Conservation (phyloP, 2,888 invertebrate species). For the Heliconius sara region DNA sequence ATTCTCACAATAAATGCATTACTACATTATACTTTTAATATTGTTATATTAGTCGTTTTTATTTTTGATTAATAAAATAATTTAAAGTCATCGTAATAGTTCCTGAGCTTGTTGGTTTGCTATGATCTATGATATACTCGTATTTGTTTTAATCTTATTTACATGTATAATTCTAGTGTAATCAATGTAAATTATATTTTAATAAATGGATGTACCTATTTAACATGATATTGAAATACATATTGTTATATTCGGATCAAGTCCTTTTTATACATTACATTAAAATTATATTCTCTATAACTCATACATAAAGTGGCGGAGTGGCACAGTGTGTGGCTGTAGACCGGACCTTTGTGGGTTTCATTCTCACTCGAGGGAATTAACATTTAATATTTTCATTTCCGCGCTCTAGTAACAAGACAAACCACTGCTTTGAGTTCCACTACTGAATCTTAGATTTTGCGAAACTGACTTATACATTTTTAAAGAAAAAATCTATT, state of each 20-base stretch:
- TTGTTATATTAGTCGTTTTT: not conserved
- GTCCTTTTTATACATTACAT: not conserved
- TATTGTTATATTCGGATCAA: not conserved
- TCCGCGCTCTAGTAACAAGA: too few species aligned
- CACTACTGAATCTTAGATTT: too few species aligned
- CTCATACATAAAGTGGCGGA: too few species aligned
- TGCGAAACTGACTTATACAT: too few species aligned
- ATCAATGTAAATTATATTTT: not conserved
- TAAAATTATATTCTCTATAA: not conserved
- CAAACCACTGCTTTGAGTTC: too few species aligned
- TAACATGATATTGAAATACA: not conserved
- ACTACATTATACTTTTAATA: not conserved
- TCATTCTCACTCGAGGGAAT: too few species aligned
- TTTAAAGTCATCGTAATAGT: not conserved
- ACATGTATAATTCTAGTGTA: not conserved
- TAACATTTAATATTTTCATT: too few species aligned
- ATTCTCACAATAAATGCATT: not conserved
- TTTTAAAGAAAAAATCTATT: too few species aligned
- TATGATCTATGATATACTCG: not conserved
- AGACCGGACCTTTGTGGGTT: too few species aligned
- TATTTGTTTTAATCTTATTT: not conserved
- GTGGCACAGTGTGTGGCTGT: too few species aligned
- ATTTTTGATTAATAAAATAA: conserved; percentile 1
- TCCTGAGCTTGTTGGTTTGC: not conserved
- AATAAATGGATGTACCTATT: not conserved